Conservation (phyloP, 1,140 invertebrate species). For the Halotydeus destructor region DNA sequence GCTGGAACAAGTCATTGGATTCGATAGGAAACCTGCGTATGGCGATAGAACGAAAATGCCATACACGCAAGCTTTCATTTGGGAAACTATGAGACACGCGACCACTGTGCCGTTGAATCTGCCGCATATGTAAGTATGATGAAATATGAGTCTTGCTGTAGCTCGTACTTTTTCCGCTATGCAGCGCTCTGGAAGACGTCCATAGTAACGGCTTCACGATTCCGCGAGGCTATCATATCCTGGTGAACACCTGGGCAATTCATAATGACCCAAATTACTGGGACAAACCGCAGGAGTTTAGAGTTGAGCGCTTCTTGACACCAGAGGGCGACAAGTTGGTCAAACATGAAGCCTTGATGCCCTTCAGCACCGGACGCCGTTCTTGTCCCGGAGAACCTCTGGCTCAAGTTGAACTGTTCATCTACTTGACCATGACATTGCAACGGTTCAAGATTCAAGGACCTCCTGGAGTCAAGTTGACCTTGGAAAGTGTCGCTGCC, state of each 20-base stretch:
- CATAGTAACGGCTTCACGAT: slow-evolving; percentile 12
- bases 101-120: slow-evolving; percentile 16
- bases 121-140: neutral
- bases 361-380: slow-evolving; percentile 23
- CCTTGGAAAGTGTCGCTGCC: no score
- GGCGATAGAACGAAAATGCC: slow-evolving; percentile 15
- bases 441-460: slow-evolving; percentile 46
- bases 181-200: slow-evolving; percentile 7
- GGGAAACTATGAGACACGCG: slow-evolving; percentile 14
- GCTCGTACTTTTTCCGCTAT: no score
- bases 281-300: slow-evolving; percentile 43
- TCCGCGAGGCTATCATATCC: slow-evolving; percentile 25
- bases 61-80: slow-evolving; percentile 18
- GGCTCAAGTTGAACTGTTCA: slow-evolving; percentile 59
- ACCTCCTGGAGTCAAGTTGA: no score
- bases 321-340: slow-evolving; percentile 18
- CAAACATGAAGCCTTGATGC: slow-evolving; percentile 18
- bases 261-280: slow-evolving; percentile 43
- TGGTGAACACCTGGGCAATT: slow-evolving; percentile 41
- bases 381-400: slow-evolving; percentile 64
- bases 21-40: slow-evolving; percentile 10
- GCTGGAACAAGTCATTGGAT: slow-evolving; percentile 17
- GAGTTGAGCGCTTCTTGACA: slow-evolving; percentile 38
- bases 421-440: slow-evolving; percentile 51
- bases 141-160: no score